Base-by-base conservation (phyloP, 2,888 invertebrate genomes). In the Tenodera sinensis region DNA sequence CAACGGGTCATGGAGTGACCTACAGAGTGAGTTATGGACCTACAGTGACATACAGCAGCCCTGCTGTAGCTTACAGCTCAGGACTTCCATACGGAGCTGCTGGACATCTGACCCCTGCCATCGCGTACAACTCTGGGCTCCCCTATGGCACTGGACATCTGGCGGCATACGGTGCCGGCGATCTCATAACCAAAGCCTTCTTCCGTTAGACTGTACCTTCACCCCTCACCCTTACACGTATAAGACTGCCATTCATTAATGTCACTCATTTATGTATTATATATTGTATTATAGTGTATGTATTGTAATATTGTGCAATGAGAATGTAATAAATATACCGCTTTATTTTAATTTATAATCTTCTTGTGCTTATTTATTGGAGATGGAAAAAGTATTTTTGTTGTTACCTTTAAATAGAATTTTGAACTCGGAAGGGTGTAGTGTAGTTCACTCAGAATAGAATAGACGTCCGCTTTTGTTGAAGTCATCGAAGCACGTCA, bases 121-220 rank as follows among this genome's bases (percentile, higher is more conserved):
- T 82, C 25, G 89, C 89, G 3, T 85, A 85, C 28, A 85, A 27
- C 7, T 42, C 89, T n/a, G 88, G 87, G 14, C 88, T 88, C 3
- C 84, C 88, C 47, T 88, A 89, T 85, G 87, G 87, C n/a, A 87
- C 87, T 27, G 87, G 87, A 1, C 87, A 87, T 25, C 87, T 87
- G 1, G 87, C 54, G 20, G 54, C 54, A 71, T 71, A 71, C 54
- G 6, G 87, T 1, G 8, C 87, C 34, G 7, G 25, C 9, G 83
- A 87, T 6, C 14, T 87, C 20, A 30, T 87, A 20, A 83, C 83
- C n/a, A 87, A 83, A 83, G 71, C 82, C 4, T 87, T 34, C 42
- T 87, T 87, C 87, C 83, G 82, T 15, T 87, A 87, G 87, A 71
- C 54, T 71, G 54, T 25, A 71, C 54, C 15, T 54, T 71, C 54